Percentiles rank a stretch among this genome's conserved stretches.
Conservation (phyloP, 2,797 vertebrate genomes). For the Syngnathus rostellatus region DNA sequence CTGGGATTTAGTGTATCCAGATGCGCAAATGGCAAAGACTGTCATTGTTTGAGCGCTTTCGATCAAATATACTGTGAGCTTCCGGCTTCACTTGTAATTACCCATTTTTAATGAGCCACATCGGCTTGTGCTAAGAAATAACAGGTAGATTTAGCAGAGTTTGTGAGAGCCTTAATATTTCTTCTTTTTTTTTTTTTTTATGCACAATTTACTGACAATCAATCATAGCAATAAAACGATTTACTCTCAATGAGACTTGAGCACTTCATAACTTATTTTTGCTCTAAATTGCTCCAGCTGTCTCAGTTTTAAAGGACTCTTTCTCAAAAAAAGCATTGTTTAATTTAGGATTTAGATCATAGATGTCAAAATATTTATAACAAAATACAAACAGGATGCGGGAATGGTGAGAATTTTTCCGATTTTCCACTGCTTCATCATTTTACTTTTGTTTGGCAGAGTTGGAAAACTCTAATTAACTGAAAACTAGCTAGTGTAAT, state of each 20-base stretch:
- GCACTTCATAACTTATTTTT: too few relatives aligned
- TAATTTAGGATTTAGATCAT: too few relatives aligned
- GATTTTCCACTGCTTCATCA: neutral
- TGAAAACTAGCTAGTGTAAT: neutral
- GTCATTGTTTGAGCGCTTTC: slow-evolving; percentile 35
- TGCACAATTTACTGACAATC: neutral
- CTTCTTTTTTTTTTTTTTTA: neutral
- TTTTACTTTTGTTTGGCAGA: neutral
- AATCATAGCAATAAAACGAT: too few relatives aligned
- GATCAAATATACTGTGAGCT: slow-evolving; percentile 16
- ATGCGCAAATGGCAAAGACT: slow-evolving; percentile 41
- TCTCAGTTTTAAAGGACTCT: too few relatives aligned
- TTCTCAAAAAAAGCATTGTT: too few relatives aligned
- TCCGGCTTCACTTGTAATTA: slow-evolving; percentile 32
- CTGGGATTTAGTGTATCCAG: slow-evolving; percentile 42
- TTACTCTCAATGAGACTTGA: too few relatives aligned
- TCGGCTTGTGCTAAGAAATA: slow-evolving; percentile 19
- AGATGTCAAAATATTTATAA: too few relatives aligned
- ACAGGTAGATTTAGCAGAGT: slow-evolving; percentile 2
- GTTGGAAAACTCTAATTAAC: neutral
- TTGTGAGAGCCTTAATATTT: neutral
- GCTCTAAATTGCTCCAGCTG: too few relatives aligned
- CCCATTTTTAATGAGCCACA: slow-evolving; percentile 33
- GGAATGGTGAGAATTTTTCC: neutral
- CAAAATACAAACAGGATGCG: too few relatives aligned